Evolutionary conservation across 2,888 invertebrate species (phyloP), one percentile per base, ranked within the genome.

Genomic region (Oscheius sp.): DNA sequence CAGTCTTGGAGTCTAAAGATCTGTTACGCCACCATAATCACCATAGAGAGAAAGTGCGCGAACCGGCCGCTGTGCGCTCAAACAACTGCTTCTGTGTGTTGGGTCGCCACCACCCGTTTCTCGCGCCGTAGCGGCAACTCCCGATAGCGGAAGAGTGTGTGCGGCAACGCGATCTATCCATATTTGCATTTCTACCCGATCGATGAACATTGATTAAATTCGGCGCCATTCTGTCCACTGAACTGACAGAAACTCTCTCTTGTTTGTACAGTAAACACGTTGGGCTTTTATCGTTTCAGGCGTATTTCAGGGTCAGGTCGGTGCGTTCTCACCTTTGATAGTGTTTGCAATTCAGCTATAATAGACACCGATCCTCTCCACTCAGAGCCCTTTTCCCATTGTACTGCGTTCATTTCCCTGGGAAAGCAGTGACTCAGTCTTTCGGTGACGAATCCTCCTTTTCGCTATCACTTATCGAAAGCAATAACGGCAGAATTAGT

Each of bases 261-360:
- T 60, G 60, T 60, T 60, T 60, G 60, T 60, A 35, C 37, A 60
- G 21, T 7, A n/a, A 60, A 10, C 42, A 35, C 35, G n/a, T 60
- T 35, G 35, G 7, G 35, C 60, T 42, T 60, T 60, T 60, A 60
- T 60, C 60, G 29, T 11, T 35, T 35, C 7, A 35, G 29, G 57
- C 57, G 2, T 57, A 21, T 57, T 29, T 2, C 33, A 42, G 7
- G 3, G 42, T 3, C 4, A 42, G 60, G 60, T 35, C 60, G 35
- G 60, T 60, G 60, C 60, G 60, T 60, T 60, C 60, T 60, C 37
- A 32, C 11, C 33, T 60, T 33, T 58, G 53, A 53, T 53, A 53
- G 53, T 53, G 53, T 53, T 53, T 53, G 53, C 53, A 53, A 53
- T 53, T 53, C 7, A 29, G 29, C 53, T 53, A 53, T 53, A 53